phyloP scores from a whole-genome alignment of 1,140 invertebrate genomes.

The Melipona quadrifasciata region DNA sequence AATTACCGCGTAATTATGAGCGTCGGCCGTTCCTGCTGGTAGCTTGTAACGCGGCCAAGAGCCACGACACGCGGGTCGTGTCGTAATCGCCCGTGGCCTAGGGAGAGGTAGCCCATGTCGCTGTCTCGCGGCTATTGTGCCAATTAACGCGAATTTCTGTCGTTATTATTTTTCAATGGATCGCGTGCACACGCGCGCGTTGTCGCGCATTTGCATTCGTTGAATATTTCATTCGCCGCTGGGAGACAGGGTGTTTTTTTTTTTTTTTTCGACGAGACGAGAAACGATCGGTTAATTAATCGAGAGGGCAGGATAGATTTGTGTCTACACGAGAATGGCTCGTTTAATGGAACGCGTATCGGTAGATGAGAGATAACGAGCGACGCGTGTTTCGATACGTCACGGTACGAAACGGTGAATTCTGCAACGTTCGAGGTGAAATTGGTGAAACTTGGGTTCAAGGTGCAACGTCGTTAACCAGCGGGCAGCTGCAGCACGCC shows the following conservation, averaged over 20 bases:
- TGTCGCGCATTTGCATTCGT: conserved; percentile 73
- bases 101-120: conserved; percentile 12
- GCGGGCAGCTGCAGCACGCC: background rate
- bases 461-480: conserved; percentile 7
- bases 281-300: conserved; percentile 57
- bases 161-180: conserved; percentile 77
- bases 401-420: background rate
- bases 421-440: background rate
- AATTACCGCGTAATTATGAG: conserved; percentile 78
- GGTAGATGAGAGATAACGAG: conserved; percentile 6
- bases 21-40: conserved; percentile 36
- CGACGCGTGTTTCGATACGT: background rate
- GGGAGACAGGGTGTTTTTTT: background rate
- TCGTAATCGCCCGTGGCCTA: conserved; percentile 67
- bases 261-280: conserved; percentile 33
- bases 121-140: conserved; percentile 65
- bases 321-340: background rate
- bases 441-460: conserved; percentile 19
- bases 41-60: conserved; percentile 57
- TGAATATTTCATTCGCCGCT: conserved; percentile 74
- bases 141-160: conserved; percentile 78
- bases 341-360: background rate
- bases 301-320: conserved; percentile 30
- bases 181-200: conserved; percentile 69
- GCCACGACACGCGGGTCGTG: conserved; percentile 65